phyloP scores from a whole-genome alignment of 2,797 vertebrate genomes.

The Pangasius sanitwongsei region DNA sequence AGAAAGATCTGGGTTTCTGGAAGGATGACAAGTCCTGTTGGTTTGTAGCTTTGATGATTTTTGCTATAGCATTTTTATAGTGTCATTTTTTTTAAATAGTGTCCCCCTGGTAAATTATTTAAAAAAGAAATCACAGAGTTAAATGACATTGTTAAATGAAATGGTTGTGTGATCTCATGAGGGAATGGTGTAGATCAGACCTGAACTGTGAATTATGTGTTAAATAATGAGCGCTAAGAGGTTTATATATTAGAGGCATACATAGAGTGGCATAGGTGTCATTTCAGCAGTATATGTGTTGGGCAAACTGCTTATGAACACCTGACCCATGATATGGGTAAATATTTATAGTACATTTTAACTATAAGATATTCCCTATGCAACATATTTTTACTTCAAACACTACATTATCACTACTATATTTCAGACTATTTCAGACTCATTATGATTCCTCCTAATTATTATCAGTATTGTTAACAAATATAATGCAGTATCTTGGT shows the following conservation, averaged over 20 bases:
- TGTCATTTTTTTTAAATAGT: not conserved
- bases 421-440: too few relatives aligned
- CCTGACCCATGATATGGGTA: not conserved
- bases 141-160: not conserved
- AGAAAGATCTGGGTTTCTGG: conserved; percentile 9
- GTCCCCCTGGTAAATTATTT: not conserved
- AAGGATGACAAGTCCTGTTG: not conserved
- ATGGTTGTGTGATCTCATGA: not conserved
- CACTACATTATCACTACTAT: not conserved
- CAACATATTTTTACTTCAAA: not conserved
- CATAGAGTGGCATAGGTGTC: not conserved
- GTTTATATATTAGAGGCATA: not conserved
- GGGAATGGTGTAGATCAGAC: not conserved
- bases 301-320: not conserved
- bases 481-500: not conserved
- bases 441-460: not conserved
- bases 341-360: not conserved
- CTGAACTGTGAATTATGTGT: not conserved
- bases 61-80: not conserved
- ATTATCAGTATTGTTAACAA: not conserved
- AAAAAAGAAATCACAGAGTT: not conserved
- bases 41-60: not conserved
- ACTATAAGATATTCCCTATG: not conserved
- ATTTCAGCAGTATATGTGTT: not conserved
- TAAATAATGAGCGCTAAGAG: not conserved